Evolutionary conservation across 2,113 vertebrate genomes (phyloP).

Genomic region (Gulo gulo): DNA sequence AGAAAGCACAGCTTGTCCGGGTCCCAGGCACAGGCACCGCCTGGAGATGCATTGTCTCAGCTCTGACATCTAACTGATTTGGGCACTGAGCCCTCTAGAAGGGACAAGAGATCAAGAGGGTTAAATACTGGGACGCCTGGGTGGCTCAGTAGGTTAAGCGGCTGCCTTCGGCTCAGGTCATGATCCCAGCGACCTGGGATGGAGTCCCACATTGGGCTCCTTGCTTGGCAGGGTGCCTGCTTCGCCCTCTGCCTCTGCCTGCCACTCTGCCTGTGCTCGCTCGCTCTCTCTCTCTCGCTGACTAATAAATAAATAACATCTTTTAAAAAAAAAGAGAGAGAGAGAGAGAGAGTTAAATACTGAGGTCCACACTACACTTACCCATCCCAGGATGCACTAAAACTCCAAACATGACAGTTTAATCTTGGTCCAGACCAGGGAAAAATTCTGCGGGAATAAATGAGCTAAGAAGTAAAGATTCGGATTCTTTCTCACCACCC

Average conservation of each 20-base stretch:
- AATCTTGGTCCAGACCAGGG: neutral
- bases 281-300: too few relatives aligned
- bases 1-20: neutral
- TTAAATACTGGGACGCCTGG: neutral
- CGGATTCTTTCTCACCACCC: neutral
- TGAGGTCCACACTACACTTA: neutral
- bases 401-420: neutral
- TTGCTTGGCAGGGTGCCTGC: too few relatives aligned
- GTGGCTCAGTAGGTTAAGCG: too few relatives aligned
- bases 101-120: neutral
- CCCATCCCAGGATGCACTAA: neutral
- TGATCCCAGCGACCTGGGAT: too few relatives aligned
- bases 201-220: too few relatives aligned
- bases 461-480: neutral
- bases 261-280: too few relatives aligned
- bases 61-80: neutral
- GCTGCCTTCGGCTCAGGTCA: too few relatives aligned
- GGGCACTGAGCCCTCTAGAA: neutral
- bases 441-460: neutral
- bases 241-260: too few relatives aligned
- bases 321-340: too few relatives aligned
- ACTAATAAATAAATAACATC: too few relatives aligned
- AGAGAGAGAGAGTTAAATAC: neutral
- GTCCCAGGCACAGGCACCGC: neutral
- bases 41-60: neutral